A percentile compares a stretch with the other conserved stretches of the same genome.
These are phyloP conservation scores for Pyrgus malvae DNA, from an alignment of 2,888 invertebrate genomes.

Conservation along the genomic window DNA sequence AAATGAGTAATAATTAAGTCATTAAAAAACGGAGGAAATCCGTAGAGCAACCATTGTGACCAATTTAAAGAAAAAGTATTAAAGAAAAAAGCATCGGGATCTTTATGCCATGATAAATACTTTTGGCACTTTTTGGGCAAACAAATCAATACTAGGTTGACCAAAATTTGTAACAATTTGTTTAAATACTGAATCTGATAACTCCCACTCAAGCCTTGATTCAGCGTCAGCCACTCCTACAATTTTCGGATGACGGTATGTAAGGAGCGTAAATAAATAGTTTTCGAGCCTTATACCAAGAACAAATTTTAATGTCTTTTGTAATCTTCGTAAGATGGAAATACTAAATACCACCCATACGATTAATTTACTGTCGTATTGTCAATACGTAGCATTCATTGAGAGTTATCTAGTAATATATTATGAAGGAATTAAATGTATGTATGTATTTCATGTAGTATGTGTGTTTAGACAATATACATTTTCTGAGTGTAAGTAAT, in stretches of 20 bases:
- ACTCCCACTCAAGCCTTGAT: constrained; percentile 29
- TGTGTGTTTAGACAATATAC: too few relatives aligned
- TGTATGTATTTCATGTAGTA: too few relatives aligned
- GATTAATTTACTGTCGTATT: constrained; percentile 29
- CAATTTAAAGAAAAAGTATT: neutral
- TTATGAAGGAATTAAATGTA: too few relatives aligned
- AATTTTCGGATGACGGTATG: constrained; percentile 24
- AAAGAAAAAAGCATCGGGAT: constrained; percentile 6
- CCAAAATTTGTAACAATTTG: neutral
- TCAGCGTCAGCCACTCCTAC: constrained; percentile 27
- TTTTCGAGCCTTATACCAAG: constrained; percentile 28
- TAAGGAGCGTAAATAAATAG: constrained; percentile 26
- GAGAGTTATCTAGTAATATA: too few relatives aligned
- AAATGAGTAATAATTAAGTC: constrained; percentile 5
- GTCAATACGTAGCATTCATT: neutral
- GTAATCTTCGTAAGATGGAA: constrained; percentile 23
- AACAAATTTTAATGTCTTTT: constrained; percentile 25
- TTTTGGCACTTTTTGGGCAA: constrained; percentile 17
- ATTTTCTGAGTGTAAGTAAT: too few relatives aligned
- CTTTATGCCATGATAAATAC: constrained; percentile 19
- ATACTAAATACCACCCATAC: constrained; percentile 30
- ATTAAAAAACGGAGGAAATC: constrained; percentile 5
- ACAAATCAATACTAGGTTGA: constrained; percentile 7
- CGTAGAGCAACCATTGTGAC: neutral
- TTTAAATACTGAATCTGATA: constrained; percentile 9